These are phyloP conservation scores for Pocillopora meandrina DNA, from an alignment of 92 coral and sea anemone genomes.

Conservation along the genomic window DNA sequence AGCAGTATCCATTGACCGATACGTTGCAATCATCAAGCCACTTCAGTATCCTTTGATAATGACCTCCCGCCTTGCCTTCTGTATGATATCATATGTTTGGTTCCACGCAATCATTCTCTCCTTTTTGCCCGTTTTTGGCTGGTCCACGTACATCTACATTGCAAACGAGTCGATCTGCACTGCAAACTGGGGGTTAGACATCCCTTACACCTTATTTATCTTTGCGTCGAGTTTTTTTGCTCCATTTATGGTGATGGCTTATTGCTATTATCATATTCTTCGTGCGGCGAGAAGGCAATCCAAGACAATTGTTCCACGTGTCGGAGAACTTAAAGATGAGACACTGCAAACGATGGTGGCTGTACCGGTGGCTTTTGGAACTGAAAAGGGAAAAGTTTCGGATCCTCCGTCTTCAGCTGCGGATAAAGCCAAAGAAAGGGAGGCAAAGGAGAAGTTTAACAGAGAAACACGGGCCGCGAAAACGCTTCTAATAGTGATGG, in stretches of 20 bases:
- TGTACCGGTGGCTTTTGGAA: conserved; percentile 41
- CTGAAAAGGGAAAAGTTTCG: neutral
- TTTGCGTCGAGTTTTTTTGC: conserved; percentile 75
- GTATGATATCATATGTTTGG: conserved; percentile 74
- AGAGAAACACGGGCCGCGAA: conserved; percentile 84
- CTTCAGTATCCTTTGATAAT: conserved; percentile 72
- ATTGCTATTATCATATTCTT: conserved; percentile 76
- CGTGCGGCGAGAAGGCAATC: conserved; percentile 80
- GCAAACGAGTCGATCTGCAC: conserved; percentile 87
- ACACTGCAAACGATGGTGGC: conserved; percentile 72
- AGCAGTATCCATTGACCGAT: conserved; percentile 86
- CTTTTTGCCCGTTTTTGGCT: conserved; percentile 73
- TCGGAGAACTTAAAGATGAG: conserved; percentile 66
- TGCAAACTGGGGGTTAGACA: conserved; percentile 74
- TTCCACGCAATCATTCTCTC: conserved; percentile 73
- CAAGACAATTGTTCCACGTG: conserved; percentile 50
- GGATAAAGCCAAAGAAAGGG: conserved; percentile 53
- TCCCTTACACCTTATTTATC: conserved; percentile 81
- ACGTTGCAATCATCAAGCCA: conserved; percentile 84
- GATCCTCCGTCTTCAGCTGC: conserved; percentile 18
- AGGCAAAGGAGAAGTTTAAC: conserved; percentile 67
- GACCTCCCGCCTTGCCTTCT: conserved; percentile 55
- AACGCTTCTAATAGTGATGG: conserved; percentile 84
- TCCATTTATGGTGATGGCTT: conserved; percentile 72
- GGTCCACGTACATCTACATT: conserved; percentile 81